Conservation (phyloP, 2,797 vertebrate species). For the Alauda arvensis region DNA sequence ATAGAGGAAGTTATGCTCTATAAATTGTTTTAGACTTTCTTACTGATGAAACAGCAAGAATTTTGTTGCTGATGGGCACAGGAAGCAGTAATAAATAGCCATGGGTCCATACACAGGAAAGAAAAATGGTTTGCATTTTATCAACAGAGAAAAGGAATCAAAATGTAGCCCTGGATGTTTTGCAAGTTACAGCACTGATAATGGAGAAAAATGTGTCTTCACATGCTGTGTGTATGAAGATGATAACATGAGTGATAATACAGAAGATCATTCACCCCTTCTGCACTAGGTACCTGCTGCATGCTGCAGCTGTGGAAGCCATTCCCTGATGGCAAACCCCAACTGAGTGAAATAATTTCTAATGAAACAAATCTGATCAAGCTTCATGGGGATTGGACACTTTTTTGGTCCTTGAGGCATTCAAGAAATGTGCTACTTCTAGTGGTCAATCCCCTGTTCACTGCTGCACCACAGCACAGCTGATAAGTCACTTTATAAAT, state of each 20-base stretch:
- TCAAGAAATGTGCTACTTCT: background rate
- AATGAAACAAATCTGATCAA: background rate
- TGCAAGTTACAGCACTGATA: background rate
- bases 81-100: conserved; percentile 4
- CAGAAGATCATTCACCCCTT: background rate
- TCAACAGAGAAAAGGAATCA: background rate
- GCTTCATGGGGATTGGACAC: background rate
- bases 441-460: background rate
- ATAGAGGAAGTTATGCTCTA: background rate
- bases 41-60: conserved; percentile 37
- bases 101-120: background rate
- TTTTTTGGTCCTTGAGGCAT: background rate
- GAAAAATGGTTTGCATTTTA: conserved; percentile 27
- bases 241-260: background rate
- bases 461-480: background rate
- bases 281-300: background rate
- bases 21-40: conserved; percentile 20
- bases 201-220: background rate
- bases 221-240: background rate
- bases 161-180: background rate
- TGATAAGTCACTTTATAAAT: background rate
- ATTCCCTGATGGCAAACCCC: background rate
- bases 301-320: background rate
- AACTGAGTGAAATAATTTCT: background rate
- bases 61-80: conserved; percentile 19